A percentile compares a stretch with the other conserved stretches of the same genome.
Conservation (phyloP, 2,888 invertebrate genomes). For the Pherbina coryleti region DNA sequence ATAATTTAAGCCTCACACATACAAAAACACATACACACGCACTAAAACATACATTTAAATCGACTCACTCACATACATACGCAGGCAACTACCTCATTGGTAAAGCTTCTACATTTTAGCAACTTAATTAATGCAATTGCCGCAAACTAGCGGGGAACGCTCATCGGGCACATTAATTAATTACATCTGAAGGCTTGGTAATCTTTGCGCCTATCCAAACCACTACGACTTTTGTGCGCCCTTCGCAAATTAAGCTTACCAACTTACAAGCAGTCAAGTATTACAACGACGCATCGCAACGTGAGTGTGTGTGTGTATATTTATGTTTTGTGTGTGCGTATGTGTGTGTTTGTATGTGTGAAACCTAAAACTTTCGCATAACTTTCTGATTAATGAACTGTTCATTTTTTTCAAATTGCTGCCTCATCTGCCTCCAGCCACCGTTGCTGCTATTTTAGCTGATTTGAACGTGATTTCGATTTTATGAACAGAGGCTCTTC, state of each 20-base stretch:
- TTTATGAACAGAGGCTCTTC: constrained; percentile 50
- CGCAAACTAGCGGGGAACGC: constrained; percentile 56
- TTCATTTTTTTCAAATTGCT: constrained; percentile 37
- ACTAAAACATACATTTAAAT: too few relatives aligned
- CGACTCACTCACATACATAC: neutral
- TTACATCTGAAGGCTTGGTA: constrained; percentile 46
- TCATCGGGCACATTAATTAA: constrained; percentile 61
- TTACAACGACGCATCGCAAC: too few relatives aligned
- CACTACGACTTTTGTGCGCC: neutral
- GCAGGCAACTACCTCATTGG: neutral
- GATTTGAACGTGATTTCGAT: constrained; percentile 63
- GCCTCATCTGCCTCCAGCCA: neutral
- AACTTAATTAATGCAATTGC: constrained; percentile 62
- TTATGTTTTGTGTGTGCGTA: constrained; percentile 3
- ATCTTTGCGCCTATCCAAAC: neutral
- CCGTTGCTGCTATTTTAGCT: constrained; percentile 50
- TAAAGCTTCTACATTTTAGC: neutral
- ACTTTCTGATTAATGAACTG: constrained; percentile 60
- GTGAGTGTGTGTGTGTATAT: neutral
- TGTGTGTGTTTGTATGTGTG: constrained; percentile 3
- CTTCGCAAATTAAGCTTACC: neutral
- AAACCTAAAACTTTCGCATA: constrained; percentile 41
- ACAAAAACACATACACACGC: neutral
- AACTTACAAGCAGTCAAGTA: neutral
- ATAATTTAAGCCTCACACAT: constrained; percentile 28